Conservation (phyloP, 2,888 invertebrate species). For the Drosophila tripunctata region DNA sequence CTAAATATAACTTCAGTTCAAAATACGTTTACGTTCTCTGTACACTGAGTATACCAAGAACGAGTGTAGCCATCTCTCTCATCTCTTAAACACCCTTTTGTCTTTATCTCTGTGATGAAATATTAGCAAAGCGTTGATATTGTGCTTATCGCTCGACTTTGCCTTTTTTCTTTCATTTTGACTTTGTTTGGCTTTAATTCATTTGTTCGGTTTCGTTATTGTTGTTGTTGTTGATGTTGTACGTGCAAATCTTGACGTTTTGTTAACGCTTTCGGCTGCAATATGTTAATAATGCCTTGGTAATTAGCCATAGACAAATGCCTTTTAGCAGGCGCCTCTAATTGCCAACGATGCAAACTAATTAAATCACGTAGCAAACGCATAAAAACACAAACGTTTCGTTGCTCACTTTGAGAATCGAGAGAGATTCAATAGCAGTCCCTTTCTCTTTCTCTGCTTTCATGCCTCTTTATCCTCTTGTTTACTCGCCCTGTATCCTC, state of each 20-base stretch:
- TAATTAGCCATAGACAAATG: slow-evolving; percentile 65
- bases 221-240: not conserved
- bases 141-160: slow-evolving; percentile 37
- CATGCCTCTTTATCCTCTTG: not conserved
- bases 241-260: slow-evolving; percentile 14
- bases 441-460: not conserved
- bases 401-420: slow-evolving; percentile 21
- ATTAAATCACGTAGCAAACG: slow-evolving; percentile 77
- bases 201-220: not conserved
- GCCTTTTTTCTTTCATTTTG: not conserved
- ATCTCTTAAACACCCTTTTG: too few species aligned
- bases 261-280: slow-evolving; percentile 30
- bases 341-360: slow-evolving; percentile 58
- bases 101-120: slow-evolving; percentile 10
- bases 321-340: slow-evolving; percentile 46
- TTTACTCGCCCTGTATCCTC: not conserved
- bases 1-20: too few species aligned
- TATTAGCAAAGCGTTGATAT: slow-evolving; percentile 46
- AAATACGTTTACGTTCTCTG: too few species aligned
- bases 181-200: not conserved
- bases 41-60: too few species aligned
- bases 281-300: slow-evolving; percentile 64
- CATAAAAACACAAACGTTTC: slow-evolving; percentile 62
- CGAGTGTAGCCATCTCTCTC: too few species aligned
- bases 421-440: not conserved